Evolutionary conservation across 2,797 vertebrate species (phyloP).

Genomic region (Hylomyscus alleni): DNA sequence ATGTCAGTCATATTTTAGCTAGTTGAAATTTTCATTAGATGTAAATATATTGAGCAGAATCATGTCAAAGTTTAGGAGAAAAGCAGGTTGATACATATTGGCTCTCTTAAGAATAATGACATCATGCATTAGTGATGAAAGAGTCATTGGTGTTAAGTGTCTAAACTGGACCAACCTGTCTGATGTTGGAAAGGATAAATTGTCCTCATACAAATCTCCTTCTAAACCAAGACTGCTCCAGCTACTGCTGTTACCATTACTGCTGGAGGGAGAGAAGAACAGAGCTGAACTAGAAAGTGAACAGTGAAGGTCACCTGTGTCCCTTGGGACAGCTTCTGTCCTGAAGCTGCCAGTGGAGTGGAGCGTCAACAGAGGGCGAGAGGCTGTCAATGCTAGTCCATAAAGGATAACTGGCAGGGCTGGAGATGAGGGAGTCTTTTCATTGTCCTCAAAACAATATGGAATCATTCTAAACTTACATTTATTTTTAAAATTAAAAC

Average conservation of each 20-base stretch:
- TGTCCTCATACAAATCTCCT: slow-evolving; percentile 98
- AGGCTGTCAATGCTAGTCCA: neutral
- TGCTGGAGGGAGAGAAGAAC: slow-evolving; percentile 94
- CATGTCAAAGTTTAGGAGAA: slow-evolving; percentile 82
- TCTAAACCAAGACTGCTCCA: slow-evolving; percentile 99
- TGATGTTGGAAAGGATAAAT: slow-evolving; percentile 98
- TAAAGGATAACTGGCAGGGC: neutral
- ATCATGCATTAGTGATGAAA: slow-evolving; percentile 92
- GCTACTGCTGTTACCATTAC: slow-evolving; percentile 99
- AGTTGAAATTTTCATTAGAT: slow-evolving; percentile 84
- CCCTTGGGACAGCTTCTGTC: slow-evolving; percentile 79
- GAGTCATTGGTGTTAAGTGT: slow-evolving; percentile 87
- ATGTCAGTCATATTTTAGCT: slow-evolving; percentile 83
- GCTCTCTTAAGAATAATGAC: slow-evolving; percentile 87
- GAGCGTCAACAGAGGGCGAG: neutral
- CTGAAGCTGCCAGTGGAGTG: slow-evolving; percentile 57
- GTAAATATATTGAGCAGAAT: slow-evolving; percentile 87
- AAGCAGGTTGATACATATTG: slow-evolving; percentile 84
- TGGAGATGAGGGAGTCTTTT: neutral
- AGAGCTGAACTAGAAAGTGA: slow-evolving; percentile 90
- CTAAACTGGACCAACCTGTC: slow-evolving; percentile 96
- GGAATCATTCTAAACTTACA: slow-evolving; percentile 47
- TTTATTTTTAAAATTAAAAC: slow-evolving; percentile 37
- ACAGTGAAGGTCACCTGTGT: slow-evolving; percentile 82
- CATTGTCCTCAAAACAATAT: slow-evolving; percentile 12